Conservation (phyloP, 1,140 invertebrate genomes). For the Drosophila ananassae region DNA sequence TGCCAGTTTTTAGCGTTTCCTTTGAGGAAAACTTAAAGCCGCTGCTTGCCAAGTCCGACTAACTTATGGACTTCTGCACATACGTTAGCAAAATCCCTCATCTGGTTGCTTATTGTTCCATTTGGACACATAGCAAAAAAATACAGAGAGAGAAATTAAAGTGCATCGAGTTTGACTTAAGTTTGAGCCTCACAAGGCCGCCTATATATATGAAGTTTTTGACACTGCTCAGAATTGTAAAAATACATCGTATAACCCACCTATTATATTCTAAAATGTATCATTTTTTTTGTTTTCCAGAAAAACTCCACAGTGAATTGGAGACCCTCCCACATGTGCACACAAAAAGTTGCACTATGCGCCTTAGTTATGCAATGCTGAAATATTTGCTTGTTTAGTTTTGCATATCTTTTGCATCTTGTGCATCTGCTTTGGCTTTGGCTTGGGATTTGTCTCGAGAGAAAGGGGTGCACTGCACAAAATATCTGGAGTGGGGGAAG, state of each 20-base stretch:
- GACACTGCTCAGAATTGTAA: too few species aligned
- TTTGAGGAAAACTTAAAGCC: constrained; percentile 50
- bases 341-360: constrained; percentile 22
- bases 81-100: constrained; percentile 23
- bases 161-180: background rate
- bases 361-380: constrained; percentile 76
- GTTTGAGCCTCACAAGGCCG: too few species aligned
- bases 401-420: constrained; percentile 74
- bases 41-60: constrained; percentile 27
- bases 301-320: background rate
- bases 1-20: constrained; percentile 63
- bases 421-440: constrained; percentile 63
- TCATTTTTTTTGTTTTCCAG: background rate
- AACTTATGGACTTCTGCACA: constrained; percentile 63
- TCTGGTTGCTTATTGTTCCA: constrained; percentile 45
- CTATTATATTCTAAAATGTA: background rate
- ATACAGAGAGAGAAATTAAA: constrained; percentile 5
- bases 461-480: constrained; percentile 14
- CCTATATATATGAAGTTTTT: too few species aligned
- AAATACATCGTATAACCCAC: too few species aligned
- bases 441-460: constrained; percentile 42
- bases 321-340: constrained; percentile 4
- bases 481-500: background rate
- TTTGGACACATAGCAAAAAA: constrained; percentile 16
- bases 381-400: constrained; percentile 81